phyloP scores from a whole-genome alignment of 2,888 invertebrate genomes.

The Ischnura elegans region DNA sequence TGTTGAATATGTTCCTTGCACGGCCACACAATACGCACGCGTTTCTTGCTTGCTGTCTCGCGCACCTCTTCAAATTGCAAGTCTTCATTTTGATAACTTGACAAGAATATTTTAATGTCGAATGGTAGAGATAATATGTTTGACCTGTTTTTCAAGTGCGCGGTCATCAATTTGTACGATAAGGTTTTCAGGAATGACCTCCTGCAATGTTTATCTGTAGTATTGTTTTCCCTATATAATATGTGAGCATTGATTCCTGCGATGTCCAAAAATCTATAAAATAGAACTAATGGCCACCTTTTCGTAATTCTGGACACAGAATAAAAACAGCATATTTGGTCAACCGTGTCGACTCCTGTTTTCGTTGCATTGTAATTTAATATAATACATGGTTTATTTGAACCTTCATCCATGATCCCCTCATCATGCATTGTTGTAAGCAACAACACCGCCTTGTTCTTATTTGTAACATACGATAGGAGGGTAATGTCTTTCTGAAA shows the following conservation, averaged over 20 bases:
- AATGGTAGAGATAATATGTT: conserved; percentile 25
- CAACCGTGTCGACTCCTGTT: not conserved
- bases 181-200: not conserved
- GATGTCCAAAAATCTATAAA: too few relatives aligned
- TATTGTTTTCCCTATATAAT: not conserved
- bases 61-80: not conserved
- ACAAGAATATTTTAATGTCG: too few relatives aligned
- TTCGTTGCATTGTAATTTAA: conserved; percentile 5
- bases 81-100: not conserved
- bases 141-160: conserved; percentile 11
- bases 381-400: too few relatives aligned
- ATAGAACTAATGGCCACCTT: too few relatives aligned
- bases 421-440: too few relatives aligned
- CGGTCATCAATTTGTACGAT: conserved; percentile 5
- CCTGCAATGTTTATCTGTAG: not conserved
- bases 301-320: conserved; percentile 4
- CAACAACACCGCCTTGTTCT: too few relatives aligned
- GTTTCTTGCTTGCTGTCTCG: not conserved
- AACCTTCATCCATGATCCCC: too few relatives aligned
- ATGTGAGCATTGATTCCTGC: too few relatives aligned
- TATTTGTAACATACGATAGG: too few relatives aligned
- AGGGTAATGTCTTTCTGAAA: too few relatives aligned
- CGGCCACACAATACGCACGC: not conserved
- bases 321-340: not conserved
- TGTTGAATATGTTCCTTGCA: too few relatives aligned